Base-by-base conservation (phyloP, 2,888 invertebrate genomes). In the Nasonia oneida region DNA sequence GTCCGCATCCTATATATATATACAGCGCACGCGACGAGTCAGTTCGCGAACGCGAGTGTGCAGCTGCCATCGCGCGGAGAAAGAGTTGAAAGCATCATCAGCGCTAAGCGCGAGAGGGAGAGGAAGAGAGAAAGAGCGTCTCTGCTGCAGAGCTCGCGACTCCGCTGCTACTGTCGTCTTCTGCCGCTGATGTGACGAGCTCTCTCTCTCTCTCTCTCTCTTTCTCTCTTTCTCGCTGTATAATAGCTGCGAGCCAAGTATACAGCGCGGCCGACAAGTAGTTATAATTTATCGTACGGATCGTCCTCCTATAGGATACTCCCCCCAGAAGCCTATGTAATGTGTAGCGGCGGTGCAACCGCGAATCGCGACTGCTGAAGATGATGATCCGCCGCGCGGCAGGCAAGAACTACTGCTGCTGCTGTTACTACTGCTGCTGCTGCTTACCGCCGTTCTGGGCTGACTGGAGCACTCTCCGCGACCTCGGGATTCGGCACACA, bases 101-200 rank as follows among this genome's bases (percentile, higher is more conserved):
- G 57, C 18, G n/a, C 6, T 57, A 42, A 29, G 42, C 14, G 67
- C 67, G 18, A 67, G 47, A 78, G 78, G 47, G 78, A 33, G 23
- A 47, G 64, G 70, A 67, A 47, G 67, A 57, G 37, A 37, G 71
- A 15, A 42, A 57, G 80, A 81, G 73, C 33, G 73, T 61, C 57
- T 57, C 57, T n/a, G 29, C 29, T 29, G 29, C 29, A 29, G 29
- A 29, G 37, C 37, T 37, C 37, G 37, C 57, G 80, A 29, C 73
- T 80, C 67, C 37, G 71, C 33, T 71, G 79, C 67, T 37, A 71
- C 80, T 71, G 80, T 39, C 47, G 53, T n/a, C 47, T 33, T 57
- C 33, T 39, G 23, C 18, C 15, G 23, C 70, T 47, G 47, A 47
- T 39, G 71, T 47, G 12, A 47, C 53, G 71, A 23, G 29, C 1